phyloP scores from a whole-genome alignment of 1,140 invertebrate species.

The Leptoteleia sp. region DNA sequence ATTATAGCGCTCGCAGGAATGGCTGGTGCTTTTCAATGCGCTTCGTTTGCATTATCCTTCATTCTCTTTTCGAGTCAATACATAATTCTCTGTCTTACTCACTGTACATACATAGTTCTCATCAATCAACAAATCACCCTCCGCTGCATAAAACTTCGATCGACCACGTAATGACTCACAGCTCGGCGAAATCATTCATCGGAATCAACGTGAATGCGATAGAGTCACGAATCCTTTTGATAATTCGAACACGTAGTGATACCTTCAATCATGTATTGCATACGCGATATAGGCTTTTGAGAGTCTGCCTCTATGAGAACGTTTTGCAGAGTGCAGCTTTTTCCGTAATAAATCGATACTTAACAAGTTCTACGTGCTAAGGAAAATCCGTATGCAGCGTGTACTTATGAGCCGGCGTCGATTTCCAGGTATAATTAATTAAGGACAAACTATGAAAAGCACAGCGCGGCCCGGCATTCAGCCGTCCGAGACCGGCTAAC shows the following conservation, averaged over 20 bases:
- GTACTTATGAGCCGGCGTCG: constrained; percentile 40
- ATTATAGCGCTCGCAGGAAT: constrained; percentile 46
- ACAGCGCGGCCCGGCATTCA: constrained; percentile 4
- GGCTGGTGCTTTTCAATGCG: constrained; percentile 51
- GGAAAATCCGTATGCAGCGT: constrained; percentile 38
- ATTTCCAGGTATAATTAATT: constrained; percentile 49
- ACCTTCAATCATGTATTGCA: constrained; percentile 62
- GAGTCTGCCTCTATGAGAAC: constrained; percentile 44
- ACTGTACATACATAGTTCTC: constrained; percentile 54
- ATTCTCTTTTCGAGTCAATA: constrained; percentile 57
- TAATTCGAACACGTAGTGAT: constrained; percentile 64
- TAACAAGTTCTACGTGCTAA: constrained; percentile 55
- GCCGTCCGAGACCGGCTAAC: neutral
- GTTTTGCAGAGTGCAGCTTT: constrained; percentile 57
- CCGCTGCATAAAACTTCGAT: constrained; percentile 60
- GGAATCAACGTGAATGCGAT: constrained; percentile 64
- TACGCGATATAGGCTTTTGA: constrained; percentile 60
- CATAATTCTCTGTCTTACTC: constrained; percentile 63
- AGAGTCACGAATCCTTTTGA: constrained; percentile 64
- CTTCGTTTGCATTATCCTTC: constrained; percentile 58
- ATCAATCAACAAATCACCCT: constrained; percentile 64
- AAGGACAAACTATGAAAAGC: constrained; percentile 40
- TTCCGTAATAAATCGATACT: constrained; percentile 65
- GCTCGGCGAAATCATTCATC: constrained; percentile 62
- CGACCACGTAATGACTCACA: constrained; percentile 64